Evolutionary conservation across 2,888 invertebrate genomes (phyloP), one percentile per base, ranked within the genome.

Genomic region (Druceiella hillmani): DNA sequence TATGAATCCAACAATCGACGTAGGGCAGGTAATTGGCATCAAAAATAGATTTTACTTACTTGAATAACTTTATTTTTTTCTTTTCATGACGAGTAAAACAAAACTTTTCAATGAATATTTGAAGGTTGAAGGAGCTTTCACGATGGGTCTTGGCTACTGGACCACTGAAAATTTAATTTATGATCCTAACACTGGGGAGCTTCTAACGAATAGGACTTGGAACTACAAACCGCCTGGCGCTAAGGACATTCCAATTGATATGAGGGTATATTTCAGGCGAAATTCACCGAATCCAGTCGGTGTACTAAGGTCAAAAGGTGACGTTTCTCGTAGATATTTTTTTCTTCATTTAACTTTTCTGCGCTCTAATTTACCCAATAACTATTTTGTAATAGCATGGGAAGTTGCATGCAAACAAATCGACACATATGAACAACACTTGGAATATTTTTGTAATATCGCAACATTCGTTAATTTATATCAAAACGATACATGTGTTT

Each of bases 161-260:
- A 79, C 83, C 0, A 68, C 70, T 0, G 87, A 88, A 55, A 72
- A 78, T 36, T 54, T 86, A 20, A 55, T 75, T 4, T 79, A 76
- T 53, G 74, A 78, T 38, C 56, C 64, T 3, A 52, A 61, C 14
- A 65, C 74, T 7, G 87, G 86, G 0, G 61, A 69, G 33, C 61
- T 84, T 5, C 61, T 82, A 2, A 84, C 85, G 1, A 70, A 79
- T 51, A 66, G 81, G 14, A 84, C 87, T 1, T 88, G 87, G 87
- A 77, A 68, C 10, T 85, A 85, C 57, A 81, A 81, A 54, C 75
- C 79, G 3, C 83, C 83, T 0, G 81, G 82, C 1, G 74, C 75
- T 1, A 78, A 76, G 48, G 85, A 85, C 52, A 81, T 84, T 43
- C 84, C 85, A 0, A 64, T 70, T 0, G 81, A 84, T 60, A 79